Conservation (phyloP, 2,113 vertebrate genomes). For the Zapus hudsonius region DNA sequence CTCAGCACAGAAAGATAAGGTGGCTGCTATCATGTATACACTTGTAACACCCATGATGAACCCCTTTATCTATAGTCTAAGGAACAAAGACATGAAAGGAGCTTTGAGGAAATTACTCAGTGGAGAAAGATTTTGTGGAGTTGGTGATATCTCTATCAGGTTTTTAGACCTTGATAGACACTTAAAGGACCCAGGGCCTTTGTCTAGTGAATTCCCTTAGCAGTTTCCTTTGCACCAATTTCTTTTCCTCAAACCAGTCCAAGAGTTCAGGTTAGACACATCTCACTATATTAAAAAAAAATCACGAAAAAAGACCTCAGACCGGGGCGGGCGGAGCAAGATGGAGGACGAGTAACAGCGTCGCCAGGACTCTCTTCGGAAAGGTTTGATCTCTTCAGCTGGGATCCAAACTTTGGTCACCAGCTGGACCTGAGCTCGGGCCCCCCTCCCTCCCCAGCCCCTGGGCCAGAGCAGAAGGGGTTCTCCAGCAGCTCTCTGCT, state of each 20-base stretch:
- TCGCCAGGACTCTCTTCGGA: too few relatives aligned
- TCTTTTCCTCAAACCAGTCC: background rate
- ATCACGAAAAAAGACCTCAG: background rate
- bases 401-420: too few relatives aligned
- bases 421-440: too few relatives aligned
- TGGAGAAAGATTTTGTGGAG: background rate
- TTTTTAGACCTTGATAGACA: background rate
- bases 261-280: background rate
- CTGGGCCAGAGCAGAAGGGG: too few relatives aligned
- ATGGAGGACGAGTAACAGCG: too few relatives aligned
- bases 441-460: too few relatives aligned
- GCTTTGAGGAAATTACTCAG: conserved; percentile 37
- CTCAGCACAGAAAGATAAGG: conserved; percentile 48
- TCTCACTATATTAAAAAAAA: background rate
- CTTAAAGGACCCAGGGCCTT: background rate
- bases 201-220: background rate
- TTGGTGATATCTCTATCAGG: background rate
- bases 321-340: too few relatives aligned
- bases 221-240: background rate
- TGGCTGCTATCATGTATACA: conserved; percentile 61
- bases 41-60: conserved; percentile 67
- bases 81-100: conserved; percentile 66
- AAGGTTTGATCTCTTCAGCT: too few relatives aligned
- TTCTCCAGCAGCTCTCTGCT: too few relatives aligned
- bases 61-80: conserved; percentile 73